These are phyloP conservation scores for Halcyon smyrnensis DNA, from an alignment of 2,797 vertebrate genomes.

Conservation along the genomic window DNA sequence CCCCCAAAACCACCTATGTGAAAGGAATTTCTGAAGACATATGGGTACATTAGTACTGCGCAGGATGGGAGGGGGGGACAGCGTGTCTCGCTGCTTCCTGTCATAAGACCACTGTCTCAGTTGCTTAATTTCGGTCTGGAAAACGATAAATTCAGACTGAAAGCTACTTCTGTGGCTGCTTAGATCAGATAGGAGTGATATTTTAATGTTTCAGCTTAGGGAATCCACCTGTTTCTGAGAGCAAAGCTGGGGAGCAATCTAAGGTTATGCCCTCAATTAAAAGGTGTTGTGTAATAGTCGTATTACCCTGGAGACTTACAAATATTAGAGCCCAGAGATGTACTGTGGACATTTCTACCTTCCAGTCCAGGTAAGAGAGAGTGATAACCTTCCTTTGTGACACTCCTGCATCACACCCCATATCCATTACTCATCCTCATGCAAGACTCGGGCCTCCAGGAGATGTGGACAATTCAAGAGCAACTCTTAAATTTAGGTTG, in stretches of 20 bases:
- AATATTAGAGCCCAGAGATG: neutral
- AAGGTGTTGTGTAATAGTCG: fast-evolving
- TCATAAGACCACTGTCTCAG: neutral
- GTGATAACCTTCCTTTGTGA: neutral
- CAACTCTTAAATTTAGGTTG: neutral
- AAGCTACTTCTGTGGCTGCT: neutral
- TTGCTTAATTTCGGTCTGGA: neutral
- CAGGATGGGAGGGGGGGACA: neutral
- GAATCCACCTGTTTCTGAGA: neutral
- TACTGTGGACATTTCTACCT: neutral
- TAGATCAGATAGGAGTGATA: neutral
- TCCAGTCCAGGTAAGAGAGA: neutral
- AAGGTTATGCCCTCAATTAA: neutral
- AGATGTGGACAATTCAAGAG: neutral
- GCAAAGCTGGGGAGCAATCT: neutral
- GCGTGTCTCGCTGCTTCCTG: neutral
- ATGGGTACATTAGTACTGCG: neutral
- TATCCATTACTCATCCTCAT: neutral
- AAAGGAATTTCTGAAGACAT: neutral
- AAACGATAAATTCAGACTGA: neutral
- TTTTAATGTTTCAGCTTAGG: neutral
- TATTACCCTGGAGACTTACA: neutral
- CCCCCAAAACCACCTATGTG: fast-evolving
- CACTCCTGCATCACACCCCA: neutral
- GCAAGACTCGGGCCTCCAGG: neutral